Evolutionary conservation across 1,140 invertebrate genomes (phyloP), one percentile per base, ranked within the genome.

Genomic region (Bacillus rossius): DNA sequence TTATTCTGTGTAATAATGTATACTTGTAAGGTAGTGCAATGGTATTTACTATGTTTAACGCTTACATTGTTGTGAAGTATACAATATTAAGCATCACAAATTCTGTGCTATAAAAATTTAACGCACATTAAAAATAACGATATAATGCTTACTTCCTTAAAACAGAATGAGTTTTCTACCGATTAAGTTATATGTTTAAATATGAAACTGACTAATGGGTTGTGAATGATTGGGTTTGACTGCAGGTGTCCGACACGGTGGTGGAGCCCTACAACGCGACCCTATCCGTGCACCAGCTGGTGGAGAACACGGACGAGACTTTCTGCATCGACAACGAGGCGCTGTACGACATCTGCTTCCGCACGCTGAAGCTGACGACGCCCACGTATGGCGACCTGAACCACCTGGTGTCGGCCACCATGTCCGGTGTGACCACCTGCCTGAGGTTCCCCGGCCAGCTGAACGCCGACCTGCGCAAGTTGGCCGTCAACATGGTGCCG

Each of bases 261-360:
- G 91, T 94, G 26, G 91, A 94, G 74, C 91, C 91, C 7, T 94
- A 94, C 77, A 94, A 94, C 73, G 88, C 89, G 14, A 93, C 89
- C 26, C 77, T 94, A n/a, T 91, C 91, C 13, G 88, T 94, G 10
- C 90, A 94, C 68, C 91, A 94, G 69, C 74, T 94, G 29, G 88
- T 94, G 19, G 92, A 94, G 73, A 92, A 93, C 68, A 92, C 91
- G 13, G 91, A 94, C 69, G 88, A 92, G 72, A 91, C 90, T 3
- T 94, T 88, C 69, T 92, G 89, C 66, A 89, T 94, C 69, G 91
- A 94, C 75, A 93, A 94, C 72, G 92, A 94, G 75, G 92, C 92
- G 57, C 79, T 95, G 10, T 95, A 94, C 68, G 92, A 94, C 73
- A 95, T 95, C 67, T 94, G 92, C 75, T 94, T 94, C 82, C 83